Conservation (phyloP, 2,888 invertebrate genomes). For the Ophion ellenae region DNA sequence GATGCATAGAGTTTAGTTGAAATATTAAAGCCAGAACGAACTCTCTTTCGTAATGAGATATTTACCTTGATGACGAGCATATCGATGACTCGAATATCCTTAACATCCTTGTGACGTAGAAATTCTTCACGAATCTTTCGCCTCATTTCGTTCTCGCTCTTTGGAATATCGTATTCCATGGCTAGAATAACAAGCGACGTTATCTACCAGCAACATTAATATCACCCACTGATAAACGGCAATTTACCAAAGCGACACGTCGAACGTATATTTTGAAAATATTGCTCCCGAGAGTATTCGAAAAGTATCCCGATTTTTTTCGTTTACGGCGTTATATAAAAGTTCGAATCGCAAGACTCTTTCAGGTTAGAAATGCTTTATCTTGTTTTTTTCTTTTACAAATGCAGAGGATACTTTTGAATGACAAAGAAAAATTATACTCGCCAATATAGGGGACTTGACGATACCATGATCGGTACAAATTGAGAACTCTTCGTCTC, state of each 20-base stretch:
- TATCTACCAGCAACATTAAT: background rate
- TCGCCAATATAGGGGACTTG: slow-evolving; percentile 95
- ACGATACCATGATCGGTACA: slow-evolving; percentile 97
- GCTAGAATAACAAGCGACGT: slow-evolving; percentile 85
- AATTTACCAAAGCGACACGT: background rate
- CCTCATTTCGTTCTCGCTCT: slow-evolving; percentile 88
- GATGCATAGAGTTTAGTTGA: background rate
- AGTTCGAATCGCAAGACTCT: background rate
- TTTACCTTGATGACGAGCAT: slow-evolving; percentile 95
- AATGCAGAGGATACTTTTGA: slow-evolving; percentile 62
- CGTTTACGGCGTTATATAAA: slow-evolving; percentile 28
- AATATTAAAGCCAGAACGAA: no score
- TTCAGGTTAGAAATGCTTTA: slow-evolving; percentile 69
- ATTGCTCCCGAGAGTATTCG: background rate
- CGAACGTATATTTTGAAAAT: background rate
- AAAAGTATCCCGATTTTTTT: background rate
- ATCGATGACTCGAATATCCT: slow-evolving; percentile 95
- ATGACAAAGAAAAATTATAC: slow-evolving; percentile 75
- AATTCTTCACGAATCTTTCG: slow-evolving; percentile 92
- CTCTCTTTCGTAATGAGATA: slow-evolving; percentile 11
- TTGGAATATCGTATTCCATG: slow-evolving; percentile 92
- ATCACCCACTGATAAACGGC: no score
- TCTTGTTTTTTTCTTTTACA: background rate
- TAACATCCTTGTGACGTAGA: slow-evolving; percentile 89
- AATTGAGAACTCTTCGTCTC: slow-evolving; percentile 91